Evolutionary conservation across 2,797 vertebrate species (phyloP).

Genomic region (Urophycis tenuis): DNA sequence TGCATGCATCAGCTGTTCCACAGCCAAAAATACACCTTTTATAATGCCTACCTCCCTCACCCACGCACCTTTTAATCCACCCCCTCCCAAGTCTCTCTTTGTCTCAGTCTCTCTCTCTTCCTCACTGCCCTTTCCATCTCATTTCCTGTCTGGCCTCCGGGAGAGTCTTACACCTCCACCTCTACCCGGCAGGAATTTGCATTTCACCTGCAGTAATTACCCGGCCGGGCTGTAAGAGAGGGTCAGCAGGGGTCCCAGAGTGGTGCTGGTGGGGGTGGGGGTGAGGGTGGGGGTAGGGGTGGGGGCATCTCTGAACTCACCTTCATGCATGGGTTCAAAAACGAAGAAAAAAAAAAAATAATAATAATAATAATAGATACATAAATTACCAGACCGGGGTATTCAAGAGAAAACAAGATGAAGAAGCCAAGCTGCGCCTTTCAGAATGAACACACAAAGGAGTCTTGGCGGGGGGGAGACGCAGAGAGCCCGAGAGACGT

Average conservation of each 20-base stretch:
- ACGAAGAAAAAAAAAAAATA: slow-evolving; percentile 28
- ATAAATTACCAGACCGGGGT: neutral
- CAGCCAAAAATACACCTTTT: slow-evolving; percentile 60
- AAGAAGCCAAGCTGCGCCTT: too few relatives aligned
- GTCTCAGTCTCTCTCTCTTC: neutral
- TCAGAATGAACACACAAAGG: too few relatives aligned
- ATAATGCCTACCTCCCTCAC: slow-evolving; percentile 49
- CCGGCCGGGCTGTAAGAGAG: slow-evolving; percentile 41
- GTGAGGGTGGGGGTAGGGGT: too few relatives aligned
- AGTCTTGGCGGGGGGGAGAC: too few relatives aligned
- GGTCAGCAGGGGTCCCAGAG: neutral
- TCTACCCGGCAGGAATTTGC: slow-evolving; percentile 39
- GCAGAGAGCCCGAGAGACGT: too few relatives aligned
- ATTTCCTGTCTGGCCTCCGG: slow-evolving; percentile 46
- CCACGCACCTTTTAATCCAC: slow-evolving; percentile 34
- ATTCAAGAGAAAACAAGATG: neutral
- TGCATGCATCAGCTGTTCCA: slow-evolving; percentile 57
- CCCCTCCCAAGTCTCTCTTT: neutral
- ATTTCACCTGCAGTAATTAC: slow-evolving; percentile 56
- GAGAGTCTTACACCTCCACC: slow-evolving; percentile 30
- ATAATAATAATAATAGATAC: neutral
- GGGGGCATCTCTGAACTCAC: slow-evolving; percentile 18
- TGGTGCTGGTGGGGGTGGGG: too few relatives aligned
- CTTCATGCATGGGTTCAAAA: slow-evolving; percentile 16
- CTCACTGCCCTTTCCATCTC: slow-evolving; percentile 29